Evolutionary conservation across 2,113 vertebrate genomes (phyloP).

Genomic region (Tetrax tetrax): DNA sequence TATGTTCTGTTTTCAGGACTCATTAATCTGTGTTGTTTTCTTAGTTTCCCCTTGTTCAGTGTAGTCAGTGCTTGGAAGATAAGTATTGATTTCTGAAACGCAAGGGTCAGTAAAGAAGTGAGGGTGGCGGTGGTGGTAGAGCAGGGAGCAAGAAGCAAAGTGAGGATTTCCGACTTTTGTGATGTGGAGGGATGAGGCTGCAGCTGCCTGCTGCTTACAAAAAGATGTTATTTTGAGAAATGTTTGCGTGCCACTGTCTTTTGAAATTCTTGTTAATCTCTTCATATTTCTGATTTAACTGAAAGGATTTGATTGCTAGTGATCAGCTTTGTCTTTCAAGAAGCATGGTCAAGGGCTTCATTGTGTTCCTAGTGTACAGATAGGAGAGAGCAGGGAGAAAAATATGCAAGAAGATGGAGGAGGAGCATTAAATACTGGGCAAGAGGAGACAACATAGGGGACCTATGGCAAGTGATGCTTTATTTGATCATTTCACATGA

Average conservation of each 20-base stretch:
- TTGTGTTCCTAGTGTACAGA: not conserved
- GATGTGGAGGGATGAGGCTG: not conserved
- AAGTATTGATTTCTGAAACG: constrained; percentile 29
- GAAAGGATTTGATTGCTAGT: constrained; percentile 22
- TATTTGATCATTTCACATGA: not conserved
- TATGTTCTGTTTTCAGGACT: constrained; percentile 14
- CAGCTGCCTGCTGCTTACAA: not conserved
- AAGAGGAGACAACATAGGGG: not conserved
- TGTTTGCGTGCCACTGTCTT: not conserved
- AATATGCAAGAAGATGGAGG: not conserved
- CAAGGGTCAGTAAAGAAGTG: not conserved
- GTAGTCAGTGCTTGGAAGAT: not conserved
- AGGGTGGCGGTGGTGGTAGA: not conserved
- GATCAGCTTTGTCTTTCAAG: constrained; percentile 17
- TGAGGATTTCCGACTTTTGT: not conserved
- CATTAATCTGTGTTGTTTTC: constrained; percentile 32
- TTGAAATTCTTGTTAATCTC: not conserved
- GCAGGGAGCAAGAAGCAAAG: not conserved
- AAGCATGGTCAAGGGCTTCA: not conserved
- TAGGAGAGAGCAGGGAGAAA: constrained; percentile 26
- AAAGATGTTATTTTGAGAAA: not conserved
- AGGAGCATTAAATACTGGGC: not conserved
- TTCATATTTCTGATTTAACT: not conserved
- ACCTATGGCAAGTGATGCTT: not conserved
- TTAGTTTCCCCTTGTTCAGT: not conserved